phyloP scores from a whole-genome alignment of 2,113 vertebrate species.

The Eulemur macaco region DNA sequence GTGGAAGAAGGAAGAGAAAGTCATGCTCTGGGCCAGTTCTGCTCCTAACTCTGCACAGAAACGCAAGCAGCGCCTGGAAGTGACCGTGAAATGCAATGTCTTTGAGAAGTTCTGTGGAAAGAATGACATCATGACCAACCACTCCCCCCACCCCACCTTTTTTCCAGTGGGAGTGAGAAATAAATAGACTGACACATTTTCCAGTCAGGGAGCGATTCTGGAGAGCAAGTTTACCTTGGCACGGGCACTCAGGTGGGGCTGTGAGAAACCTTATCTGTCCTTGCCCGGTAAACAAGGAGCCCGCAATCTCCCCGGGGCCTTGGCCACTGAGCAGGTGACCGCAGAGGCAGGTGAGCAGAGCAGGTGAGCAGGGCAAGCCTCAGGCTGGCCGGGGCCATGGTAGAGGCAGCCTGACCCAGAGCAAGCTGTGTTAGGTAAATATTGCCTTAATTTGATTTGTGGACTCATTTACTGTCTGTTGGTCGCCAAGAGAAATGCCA shows the following conservation, averaged over 20 bases:
- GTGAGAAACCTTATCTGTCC: conserved; percentile 79
- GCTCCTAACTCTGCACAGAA: conserved; percentile 3
- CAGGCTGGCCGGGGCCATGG: neutral
- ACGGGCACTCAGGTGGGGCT: conserved; percentile 76
- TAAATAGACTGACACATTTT: conserved; percentile 81
- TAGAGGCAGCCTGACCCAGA: neutral
- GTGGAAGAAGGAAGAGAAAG: conserved; percentile 47
- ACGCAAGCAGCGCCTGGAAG: conserved; percentile 78
- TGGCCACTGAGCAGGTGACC: conserved; percentile 53
- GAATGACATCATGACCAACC: conserved; percentile 77
- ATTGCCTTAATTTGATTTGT: conserved; percentile 15
- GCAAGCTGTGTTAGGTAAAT: conserved; percentile 11
- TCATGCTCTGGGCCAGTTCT: neutral
- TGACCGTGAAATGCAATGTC: conserved; percentile 74
- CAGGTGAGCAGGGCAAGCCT: neutral
- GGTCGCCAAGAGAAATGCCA: conserved; percentile 46
- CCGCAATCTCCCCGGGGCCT: conserved; percentile 51
- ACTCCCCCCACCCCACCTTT: conserved; percentile 65
- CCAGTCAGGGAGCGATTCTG: conserved; percentile 69
- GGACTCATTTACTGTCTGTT: neutral
- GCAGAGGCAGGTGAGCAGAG: conserved; percentile 47
- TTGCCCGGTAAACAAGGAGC: conserved; percentile 70
- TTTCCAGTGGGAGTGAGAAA: conserved; percentile 82
- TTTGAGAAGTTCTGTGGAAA: conserved; percentile 80
- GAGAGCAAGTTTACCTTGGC: conserved; percentile 74